phyloP scores from a whole-genome alignment of 2,888 invertebrate species.

The Syrista parreyssii region DNA sequence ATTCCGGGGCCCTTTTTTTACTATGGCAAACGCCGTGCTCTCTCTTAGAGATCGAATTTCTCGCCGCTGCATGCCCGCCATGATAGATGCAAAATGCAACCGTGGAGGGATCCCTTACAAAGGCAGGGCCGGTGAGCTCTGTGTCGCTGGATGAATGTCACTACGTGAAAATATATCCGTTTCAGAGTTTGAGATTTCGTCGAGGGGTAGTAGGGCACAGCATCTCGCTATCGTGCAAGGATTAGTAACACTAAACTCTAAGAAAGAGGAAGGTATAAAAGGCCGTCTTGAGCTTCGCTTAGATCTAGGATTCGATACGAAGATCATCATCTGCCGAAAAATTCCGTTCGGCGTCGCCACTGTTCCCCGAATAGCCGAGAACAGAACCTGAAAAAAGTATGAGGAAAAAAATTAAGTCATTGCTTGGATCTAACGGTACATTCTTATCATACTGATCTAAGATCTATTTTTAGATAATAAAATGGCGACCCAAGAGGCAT shows the following conservation, averaged over 20 bases:
- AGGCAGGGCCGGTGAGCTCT: slow-evolving; percentile 45
- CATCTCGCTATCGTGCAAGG: slow-evolving; percentile 29
- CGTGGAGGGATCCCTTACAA: slow-evolving; percentile 61
- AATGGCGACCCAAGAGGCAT: too few species aligned
- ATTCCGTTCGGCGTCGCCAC: too few species aligned
- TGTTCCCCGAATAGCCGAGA: too few species aligned
- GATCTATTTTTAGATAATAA: too few species aligned
- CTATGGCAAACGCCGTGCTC: slow-evolving; percentile 21
- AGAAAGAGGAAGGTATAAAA: too few species aligned
- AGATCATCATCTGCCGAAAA: too few species aligned
- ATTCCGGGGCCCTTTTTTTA: slow-evolving; percentile 36
- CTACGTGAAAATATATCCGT: slow-evolving; percentile 64
- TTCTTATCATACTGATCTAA: too few species aligned
- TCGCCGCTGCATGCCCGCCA: slow-evolving; percentile 45
- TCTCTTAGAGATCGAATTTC: slow-evolving; percentile 58
- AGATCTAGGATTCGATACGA: too few species aligned
- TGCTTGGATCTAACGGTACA: too few species aligned
- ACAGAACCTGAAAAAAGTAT: too few species aligned
- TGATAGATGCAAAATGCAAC: slow-evolving; percentile 60
- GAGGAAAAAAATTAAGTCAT: too few species aligned
- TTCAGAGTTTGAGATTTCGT: slow-evolving; percentile 49
- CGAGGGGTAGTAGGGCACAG: background rate
- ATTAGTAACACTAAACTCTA: slow-evolving; percentile 50
- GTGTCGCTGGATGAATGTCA: slow-evolving; percentile 51
- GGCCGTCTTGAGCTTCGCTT: too few species aligned